A percentile compares a stretch with the other conserved stretches of the same genome.
Evolutionary conservation across 2,797 vertebrate genomes (phyloP).

Genomic region (Falco novaeseelandiae): DNA sequence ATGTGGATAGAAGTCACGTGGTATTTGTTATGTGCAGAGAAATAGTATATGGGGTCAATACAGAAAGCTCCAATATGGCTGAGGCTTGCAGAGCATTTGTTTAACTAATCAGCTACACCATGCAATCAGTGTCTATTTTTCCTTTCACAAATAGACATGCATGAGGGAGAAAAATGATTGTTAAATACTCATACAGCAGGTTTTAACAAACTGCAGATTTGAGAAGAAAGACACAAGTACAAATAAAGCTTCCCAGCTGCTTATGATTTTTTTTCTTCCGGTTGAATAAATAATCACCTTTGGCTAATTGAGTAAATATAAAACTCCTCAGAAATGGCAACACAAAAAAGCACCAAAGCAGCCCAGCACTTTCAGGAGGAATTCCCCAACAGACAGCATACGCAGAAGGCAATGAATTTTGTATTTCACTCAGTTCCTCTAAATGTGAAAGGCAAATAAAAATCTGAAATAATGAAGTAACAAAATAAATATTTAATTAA

Average conservation of each 20-base stretch:
- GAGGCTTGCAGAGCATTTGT: constrained; percentile 2
- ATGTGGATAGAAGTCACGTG: background rate
- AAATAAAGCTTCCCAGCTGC: constrained; percentile 26
- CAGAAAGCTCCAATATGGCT: background rate
- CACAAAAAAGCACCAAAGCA: background rate
- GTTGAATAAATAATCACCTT: constrained; percentile 49
- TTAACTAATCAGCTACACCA: constrained; percentile 16
- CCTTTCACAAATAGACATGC: constrained; percentile 22
- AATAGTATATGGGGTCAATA: background rate
- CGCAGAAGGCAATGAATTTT: constrained; percentile 58
- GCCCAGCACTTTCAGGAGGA: background rate
- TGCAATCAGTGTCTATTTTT: constrained; percentile 64
- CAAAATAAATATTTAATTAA: constrained; percentile 67
- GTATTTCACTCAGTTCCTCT: constrained; percentile 38
- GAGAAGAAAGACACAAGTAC: background rate
- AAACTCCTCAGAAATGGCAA: background rate
- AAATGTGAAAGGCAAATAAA: constrained; percentile 37
- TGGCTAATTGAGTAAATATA: background rate
- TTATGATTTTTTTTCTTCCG: background rate
- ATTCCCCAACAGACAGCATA: constrained; percentile 40
- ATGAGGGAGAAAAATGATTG: background rate
- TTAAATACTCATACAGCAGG: constrained; percentile 51
- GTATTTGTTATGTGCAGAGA: background rate
- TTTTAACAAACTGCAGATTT: constrained; percentile 35
- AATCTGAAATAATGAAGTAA: constrained; percentile 6